These are phyloP conservation scores for Archaeoteleia sp. DNA, from an alignment of 2,888 invertebrate genomes.

Conservation along the genomic window DNA sequence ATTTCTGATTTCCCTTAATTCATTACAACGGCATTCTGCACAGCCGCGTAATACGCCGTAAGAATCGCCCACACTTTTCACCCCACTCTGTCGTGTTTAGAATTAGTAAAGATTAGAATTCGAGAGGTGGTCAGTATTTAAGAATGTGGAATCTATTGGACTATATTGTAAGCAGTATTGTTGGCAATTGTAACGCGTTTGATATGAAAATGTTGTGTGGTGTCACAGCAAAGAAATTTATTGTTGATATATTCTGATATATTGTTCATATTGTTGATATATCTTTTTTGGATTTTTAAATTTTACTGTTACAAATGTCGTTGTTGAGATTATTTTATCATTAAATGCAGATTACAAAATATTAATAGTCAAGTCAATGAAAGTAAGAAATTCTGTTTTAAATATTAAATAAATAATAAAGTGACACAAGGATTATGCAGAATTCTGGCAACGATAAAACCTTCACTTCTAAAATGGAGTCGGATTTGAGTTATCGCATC, in stretches of 20 bases:
- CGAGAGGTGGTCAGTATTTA: neutral
- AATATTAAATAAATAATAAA: neutral
- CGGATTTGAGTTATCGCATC: conserved; percentile 72
- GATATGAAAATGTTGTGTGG: no score
- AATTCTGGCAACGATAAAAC: conserved; percentile 52
- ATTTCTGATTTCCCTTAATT: conserved; percentile 74
- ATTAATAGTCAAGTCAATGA: neutral
- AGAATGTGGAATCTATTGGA: neutral
- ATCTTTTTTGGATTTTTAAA: no score
- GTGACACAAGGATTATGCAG: neutral
- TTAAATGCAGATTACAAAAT: no score
- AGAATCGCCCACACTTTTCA: conserved; percentile 57
- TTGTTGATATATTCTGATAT: no score
- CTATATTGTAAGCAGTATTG: no score
- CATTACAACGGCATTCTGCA: conserved; percentile 69
- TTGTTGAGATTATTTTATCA: no score
- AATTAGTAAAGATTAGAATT: neutral
- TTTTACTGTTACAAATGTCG: no score
- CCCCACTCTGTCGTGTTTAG: conserved; percentile 12
- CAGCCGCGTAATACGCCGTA: conserved; percentile 67
- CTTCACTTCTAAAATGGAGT: conserved; percentile 72
- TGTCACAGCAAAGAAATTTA: no score
- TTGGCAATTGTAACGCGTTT: no score
- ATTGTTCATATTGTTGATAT: no score
- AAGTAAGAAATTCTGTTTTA: neutral